Evolutionary conservation across 1,140 invertebrate species (phyloP).

Genomic region (Drosophila pseudoobscura): DNA sequence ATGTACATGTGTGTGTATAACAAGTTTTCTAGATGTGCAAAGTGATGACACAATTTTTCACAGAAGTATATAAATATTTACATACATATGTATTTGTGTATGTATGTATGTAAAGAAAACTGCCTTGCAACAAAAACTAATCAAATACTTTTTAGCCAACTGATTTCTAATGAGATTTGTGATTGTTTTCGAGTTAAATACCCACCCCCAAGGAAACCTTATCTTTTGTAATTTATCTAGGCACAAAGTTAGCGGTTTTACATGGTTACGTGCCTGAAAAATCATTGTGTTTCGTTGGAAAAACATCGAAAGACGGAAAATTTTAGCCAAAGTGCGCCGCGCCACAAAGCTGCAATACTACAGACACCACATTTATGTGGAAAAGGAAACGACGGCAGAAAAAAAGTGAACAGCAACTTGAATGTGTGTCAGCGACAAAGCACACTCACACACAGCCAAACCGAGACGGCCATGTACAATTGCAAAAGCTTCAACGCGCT

Average conservation of each 20-base stretch:
- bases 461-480: constrained; percentile 46
- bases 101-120: neutral
- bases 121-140: constrained; percentile 38
- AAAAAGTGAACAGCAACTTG: constrained; percentile 60
- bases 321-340: constrained; percentile 60
- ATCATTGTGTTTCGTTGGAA: constrained; percentile 66
- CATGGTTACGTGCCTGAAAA: constrained; percentile 46
- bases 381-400: constrained; percentile 27
- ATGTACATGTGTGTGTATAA: constrained; percentile 36
- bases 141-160: constrained; percentile 64
- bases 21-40: constrained; percentile 71
- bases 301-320: constrained; percentile 66
- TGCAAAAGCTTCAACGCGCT: constrained; percentile 54
- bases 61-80: constrained; percentile 13
- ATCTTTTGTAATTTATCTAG: constrained; percentile 71
- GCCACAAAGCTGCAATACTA: constrained; percentile 56
- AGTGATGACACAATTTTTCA: constrained; percentile 72
- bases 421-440: constrained; percentile 80
- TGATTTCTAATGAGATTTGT: constrained; percentile 75
- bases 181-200: constrained; percentile 9
- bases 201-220: constrained; percentile 33
- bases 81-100: constrained; percentile 3
- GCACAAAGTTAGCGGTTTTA: constrained; percentile 55
- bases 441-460: constrained; percentile 35
- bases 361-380: constrained; percentile 43